Conservation (phyloP, 2,797 vertebrate species). For the Remorina albescens region DNA sequence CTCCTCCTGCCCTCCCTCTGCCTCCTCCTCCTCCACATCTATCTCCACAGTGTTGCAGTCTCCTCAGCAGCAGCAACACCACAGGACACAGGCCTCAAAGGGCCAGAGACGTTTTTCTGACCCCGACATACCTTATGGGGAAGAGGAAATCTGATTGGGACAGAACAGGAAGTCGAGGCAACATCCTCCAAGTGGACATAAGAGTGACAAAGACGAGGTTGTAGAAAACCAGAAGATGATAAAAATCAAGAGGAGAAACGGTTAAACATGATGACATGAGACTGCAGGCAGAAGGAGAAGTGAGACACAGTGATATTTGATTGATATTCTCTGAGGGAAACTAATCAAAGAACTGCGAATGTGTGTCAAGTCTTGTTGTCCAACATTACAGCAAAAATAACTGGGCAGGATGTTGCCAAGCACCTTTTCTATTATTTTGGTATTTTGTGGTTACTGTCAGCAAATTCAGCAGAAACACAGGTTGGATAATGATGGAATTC, state of each 20-base stretch:
- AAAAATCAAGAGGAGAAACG: constrained; percentile 16
- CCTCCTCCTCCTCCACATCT: constrained; percentile 71
- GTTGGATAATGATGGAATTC: constrained; percentile 48
- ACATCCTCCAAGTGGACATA: neutral
- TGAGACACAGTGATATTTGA: constrained; percentile 22
- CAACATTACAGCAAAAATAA: constrained; percentile 51
- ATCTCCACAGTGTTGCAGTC: constrained; percentile 54
- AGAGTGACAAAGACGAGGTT: constrained; percentile 11
- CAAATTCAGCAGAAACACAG: constrained; percentile 45
- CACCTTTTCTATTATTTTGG: constrained; percentile 86
- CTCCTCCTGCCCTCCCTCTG: constrained; percentile 73
- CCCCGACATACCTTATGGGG: constrained; percentile 84
- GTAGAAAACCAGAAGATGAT: constrained; percentile 10
- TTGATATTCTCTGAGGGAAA: constrained; percentile 30
- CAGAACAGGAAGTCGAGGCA: neutral
- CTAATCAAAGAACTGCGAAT: constrained; percentile 34
- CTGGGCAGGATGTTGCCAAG: constrained; percentile 77
- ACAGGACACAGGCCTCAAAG: constrained; percentile 33
- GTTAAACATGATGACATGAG: neutral
- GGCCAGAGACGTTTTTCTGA: constrained; percentile 90
- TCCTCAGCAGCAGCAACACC: constrained; percentile 62
- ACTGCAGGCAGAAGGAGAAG: constrained; percentile 2
- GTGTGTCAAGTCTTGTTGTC: constrained; percentile 43
- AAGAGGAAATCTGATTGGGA: constrained; percentile 73
- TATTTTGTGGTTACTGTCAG: constrained; percentile 66